Evolutionary conservation across 2,888 invertebrate species (phyloP).

Genomic region (Lordiphosa andalusiaca): DNA sequence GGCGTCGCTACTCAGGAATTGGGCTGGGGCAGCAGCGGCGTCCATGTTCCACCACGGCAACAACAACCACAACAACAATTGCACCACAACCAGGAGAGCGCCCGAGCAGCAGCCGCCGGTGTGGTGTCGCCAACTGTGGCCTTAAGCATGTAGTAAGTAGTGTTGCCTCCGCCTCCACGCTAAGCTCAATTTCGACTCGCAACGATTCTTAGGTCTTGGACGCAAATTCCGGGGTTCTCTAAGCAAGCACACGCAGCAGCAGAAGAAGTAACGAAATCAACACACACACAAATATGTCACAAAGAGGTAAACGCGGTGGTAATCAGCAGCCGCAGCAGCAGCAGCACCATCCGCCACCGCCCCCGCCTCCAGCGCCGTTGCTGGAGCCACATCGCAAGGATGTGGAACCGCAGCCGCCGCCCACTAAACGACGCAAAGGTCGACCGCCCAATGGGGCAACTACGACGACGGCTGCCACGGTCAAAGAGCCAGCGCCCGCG

Average conservation of each 20-base stretch:
- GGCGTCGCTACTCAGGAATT: conserved; percentile 68
- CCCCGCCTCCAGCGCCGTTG: conserved; percentile 61
- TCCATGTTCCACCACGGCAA: conserved; percentile 66
- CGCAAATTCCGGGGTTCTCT: conserved; percentile 35
- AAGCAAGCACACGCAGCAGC: conserved; percentile 52
- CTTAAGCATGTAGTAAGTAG: conserved; percentile 77
- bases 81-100: conserved; percentile 41
- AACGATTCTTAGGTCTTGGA: conserved; percentile 25
- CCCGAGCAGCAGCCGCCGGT: conserved; percentile 57
- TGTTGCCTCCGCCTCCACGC: background rate
- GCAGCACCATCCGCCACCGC: conserved; percentile 79
- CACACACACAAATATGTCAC: conserved; percentile 83
- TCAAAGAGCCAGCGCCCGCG: conserved; percentile 36
- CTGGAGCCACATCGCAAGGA: conserved; percentile 79
- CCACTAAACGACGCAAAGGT: conserved; percentile 88
- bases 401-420: conserved; percentile 82
- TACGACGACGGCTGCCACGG: conserved; percentile 28
- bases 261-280: conserved; percentile 44
- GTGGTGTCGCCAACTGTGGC: conserved; percentile 75
- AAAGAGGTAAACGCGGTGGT: conserved; percentile 89
- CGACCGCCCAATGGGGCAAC: conserved; percentile 82
- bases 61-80: conserved; percentile 37
- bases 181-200: background rate
- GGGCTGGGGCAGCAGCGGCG: conserved; percentile 72
- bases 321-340: conserved; percentile 79